Base-by-base conservation (phyloP, 2,888 invertebrate genomes). In the Agrochola lychnidis region DNA sequence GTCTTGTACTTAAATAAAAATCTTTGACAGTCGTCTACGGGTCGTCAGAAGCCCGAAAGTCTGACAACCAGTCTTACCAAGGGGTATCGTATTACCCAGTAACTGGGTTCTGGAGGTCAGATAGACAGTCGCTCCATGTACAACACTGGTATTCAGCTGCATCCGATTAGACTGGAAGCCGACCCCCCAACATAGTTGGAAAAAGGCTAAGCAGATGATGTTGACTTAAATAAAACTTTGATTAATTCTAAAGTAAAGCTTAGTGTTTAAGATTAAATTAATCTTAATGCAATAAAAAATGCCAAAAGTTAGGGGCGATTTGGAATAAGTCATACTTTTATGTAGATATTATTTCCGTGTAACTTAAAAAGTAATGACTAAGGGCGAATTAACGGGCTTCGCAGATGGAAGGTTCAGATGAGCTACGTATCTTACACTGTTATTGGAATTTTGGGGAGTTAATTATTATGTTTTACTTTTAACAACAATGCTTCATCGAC, bases 341-440 rank as follows among this genome's bases (percentile, higher is more conserved):
- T 40, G 63, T 76, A 63, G 66, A 63, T 61, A 62, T 74, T 82
- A 74, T 66, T 78, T 66, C 9, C 9, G 63, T 78, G 62, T 75
- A 77, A 79, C 76, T 78, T 86, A 86, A 57, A 71, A 83, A 61
- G 67, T 86, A 86, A 63, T 85, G 86, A 85, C 86, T 83, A 78
- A 86, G 66, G 36, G 74, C 66, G 73, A 86, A 77, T 71, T 36
- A 70, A 70, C 45, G 66, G 72, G 72, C 63, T 82, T 70, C 79
- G 68, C 77, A 66, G 69, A 69, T 76, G 76, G 40, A 75, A 76
- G 40, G 61, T 73, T 42, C 69, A 63, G 42, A 30, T 75, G 25
- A 80, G 67, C 56, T 79, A 83, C 64, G 12, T 57, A 57, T 57
- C 14, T n/a, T 68, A 48, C 9, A 71, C 4, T 9, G 48, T 57